Evolutionary conservation across 2,797 vertebrate genomes (phyloP).

Genomic region (Argentina silus): DNA sequence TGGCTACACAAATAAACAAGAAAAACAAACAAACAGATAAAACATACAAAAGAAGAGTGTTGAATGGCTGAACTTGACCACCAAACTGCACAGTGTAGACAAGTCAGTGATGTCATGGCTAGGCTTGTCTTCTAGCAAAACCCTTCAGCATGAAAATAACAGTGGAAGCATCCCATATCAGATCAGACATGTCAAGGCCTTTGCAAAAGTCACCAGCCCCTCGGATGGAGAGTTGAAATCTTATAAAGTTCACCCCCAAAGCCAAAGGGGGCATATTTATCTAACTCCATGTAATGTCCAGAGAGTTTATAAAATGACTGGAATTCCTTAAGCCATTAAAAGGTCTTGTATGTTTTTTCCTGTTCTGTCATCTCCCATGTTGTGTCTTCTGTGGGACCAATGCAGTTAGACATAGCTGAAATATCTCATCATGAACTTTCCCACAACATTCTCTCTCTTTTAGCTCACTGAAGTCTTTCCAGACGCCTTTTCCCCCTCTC

Average conservation of each 20-base stretch:
- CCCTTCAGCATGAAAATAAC: conserved; percentile 41
- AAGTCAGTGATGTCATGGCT: background rate
- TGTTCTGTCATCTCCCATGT: conserved; percentile 72
- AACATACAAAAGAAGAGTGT: background rate
- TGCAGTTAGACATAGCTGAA: conserved; percentile 72
- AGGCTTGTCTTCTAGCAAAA: conserved; percentile 21
- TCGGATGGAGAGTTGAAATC: conserved; percentile 44
- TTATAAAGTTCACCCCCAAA: conserved; percentile 67
- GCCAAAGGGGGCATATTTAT: conserved; percentile 69
- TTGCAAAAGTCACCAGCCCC: conserved; percentile 43
- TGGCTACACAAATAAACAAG: background rate
- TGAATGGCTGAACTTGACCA: background rate
- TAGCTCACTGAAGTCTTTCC: conserved; percentile 62
- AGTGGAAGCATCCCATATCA: conserved; percentile 41
- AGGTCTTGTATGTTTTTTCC: conserved; percentile 70
- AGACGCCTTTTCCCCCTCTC: conserved; percentile 47
- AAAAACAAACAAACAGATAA: no score
- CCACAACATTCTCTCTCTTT: conserved; percentile 73
- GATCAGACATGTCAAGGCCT: conserved; percentile 27
- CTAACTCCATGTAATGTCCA: conserved; percentile 62
- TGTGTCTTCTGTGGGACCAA: conserved; percentile 66
- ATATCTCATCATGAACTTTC: conserved; percentile 81
- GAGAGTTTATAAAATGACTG: conserved; percentile 68
- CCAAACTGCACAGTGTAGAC: background rate
- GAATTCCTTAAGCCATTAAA: conserved; percentile 73